Percentiles rank a stretch among this genome's conserved stretches.
Conservation (phyloP, 1,140 invertebrate species). For the Euglossa dilemma region DNA sequence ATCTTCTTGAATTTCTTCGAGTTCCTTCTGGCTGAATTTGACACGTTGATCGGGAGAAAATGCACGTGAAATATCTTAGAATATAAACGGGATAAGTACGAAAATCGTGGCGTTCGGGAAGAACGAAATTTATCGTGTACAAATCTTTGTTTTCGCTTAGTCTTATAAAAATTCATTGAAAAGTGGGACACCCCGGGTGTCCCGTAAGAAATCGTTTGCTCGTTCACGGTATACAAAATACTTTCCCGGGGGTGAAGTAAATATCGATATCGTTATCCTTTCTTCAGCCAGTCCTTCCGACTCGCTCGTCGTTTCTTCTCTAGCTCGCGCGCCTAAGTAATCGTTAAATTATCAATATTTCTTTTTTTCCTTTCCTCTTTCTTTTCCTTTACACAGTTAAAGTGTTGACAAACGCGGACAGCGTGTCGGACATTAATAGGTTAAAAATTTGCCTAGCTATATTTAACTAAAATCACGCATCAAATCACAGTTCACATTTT, state of each 20-base stretch:
- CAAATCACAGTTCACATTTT: slow-evolving; percentile 72
- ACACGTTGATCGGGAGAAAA: not conserved
- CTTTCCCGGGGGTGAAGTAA: slow-evolving; percentile 22
- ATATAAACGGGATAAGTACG: slow-evolving; percentile 7
- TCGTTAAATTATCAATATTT: slow-evolving; percentile 37
- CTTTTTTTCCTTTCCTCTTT: slow-evolving; percentile 30
- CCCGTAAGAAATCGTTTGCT: not conserved
- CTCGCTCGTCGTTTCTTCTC: not conserved
- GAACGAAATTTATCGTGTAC: slow-evolving; percentile 10
- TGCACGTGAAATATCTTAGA: slow-evolving; percentile 32
- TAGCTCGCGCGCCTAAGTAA: slow-evolving; percentile 11
- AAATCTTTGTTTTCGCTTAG: slow-evolving; percentile 23
- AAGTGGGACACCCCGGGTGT: not conserved
- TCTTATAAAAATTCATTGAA: slow-evolving; percentile 57
- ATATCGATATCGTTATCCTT: slow-evolving; percentile 6
- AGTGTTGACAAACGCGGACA: not conserved
- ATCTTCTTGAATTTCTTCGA: not conserved
- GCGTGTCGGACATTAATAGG: slow-evolving; percentile 43
- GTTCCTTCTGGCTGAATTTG: not conserved
- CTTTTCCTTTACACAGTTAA: slow-evolving; percentile 18
- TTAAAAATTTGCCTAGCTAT: slow-evolving; percentile 39
- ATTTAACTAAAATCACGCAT: slow-evolving; percentile 64
- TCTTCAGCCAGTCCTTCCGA: not conserved
- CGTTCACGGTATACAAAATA: slow-evolving; percentile 47
- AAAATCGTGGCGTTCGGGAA: not conserved